These are phyloP conservation scores for Muntiacus reevesi DNA, from an alignment of 2,113 vertebrate genomes.

Conservation along the genomic window DNA sequence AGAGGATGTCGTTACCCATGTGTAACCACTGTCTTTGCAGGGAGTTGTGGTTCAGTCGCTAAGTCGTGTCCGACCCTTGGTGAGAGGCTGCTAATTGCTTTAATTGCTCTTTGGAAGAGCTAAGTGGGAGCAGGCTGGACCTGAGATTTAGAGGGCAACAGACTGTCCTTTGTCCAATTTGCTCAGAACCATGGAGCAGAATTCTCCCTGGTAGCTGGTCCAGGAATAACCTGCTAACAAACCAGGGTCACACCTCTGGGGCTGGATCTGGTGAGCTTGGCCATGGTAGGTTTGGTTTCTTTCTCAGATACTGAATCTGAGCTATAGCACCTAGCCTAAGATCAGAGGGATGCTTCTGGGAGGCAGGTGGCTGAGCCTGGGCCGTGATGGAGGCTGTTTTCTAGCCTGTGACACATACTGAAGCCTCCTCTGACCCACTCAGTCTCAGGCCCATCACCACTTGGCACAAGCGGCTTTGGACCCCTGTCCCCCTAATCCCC, in stretches of 20 bases:
- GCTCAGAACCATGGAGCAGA: not conserved
- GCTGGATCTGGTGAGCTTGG: not conserved
- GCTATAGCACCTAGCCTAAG: not conserved
- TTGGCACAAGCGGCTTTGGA: not conserved
- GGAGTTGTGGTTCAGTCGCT: not conserved
- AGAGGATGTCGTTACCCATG: fast-evolving
- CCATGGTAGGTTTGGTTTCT: not conserved
- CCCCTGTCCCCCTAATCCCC: fast-evolving
- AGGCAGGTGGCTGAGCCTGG: fast-evolving
- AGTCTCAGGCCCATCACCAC: not conserved
- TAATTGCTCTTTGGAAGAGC: not conserved
- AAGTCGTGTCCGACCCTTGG: not conserved
- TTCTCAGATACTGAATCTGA: not conserved
- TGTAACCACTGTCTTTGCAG: not conserved
- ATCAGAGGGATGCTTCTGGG: not conserved
- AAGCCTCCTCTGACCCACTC: not conserved
- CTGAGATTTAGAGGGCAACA: not conserved
- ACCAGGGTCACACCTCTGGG: not conserved
- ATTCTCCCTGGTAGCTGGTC: not conserved
- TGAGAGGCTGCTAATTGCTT: not conserved
- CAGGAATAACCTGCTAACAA: not conserved
- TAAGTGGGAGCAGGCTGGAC: not conserved
- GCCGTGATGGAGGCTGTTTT: not conserved
- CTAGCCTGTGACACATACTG: not conserved
- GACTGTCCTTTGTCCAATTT: not conserved